These are phyloP conservation scores for Alosa sapidissima DNA, from an alignment of 2,797 vertebrate genomes.

Conservation along the genomic window DNA sequence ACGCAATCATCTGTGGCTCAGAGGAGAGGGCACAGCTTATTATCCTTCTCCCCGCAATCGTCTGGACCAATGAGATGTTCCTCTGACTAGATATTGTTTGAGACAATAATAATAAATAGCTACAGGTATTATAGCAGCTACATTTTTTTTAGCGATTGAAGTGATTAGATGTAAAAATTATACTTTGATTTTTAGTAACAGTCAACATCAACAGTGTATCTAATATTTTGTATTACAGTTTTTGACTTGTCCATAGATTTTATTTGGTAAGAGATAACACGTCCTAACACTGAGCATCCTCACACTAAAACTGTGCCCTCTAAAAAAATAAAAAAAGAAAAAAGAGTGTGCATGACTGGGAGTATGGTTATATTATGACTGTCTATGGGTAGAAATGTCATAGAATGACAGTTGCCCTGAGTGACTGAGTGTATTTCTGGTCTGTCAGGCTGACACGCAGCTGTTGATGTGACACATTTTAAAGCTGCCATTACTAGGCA, in stretches of 20 bases:
- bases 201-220: too few species aligned
- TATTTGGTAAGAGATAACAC: not conserved
- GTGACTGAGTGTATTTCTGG: not conserved
- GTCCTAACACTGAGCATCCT: not conserved
- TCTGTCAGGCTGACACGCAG: not conserved
- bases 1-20: not conserved
- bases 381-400: not conserved
- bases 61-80: not conserved
- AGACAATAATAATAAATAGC: not conserved
- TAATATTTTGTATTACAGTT: not conserved
- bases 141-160: too few species aligned
- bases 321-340: not conserved
- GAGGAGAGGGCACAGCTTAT: not conserved
- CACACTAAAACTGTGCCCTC: not conserved
- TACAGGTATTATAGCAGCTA: too few species aligned
- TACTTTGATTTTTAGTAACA: too few species aligned
- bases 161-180: too few species aligned
- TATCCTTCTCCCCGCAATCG: not conserved
- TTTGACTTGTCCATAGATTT: not conserved
- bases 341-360: not conserved
- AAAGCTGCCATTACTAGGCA: not conserved
- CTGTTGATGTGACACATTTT: not conserved
- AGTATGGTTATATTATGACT: not conserved
- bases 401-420: not conserved
- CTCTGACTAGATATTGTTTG: not conserved